Conservation (phyloP, 2,113 vertebrate species). For the Chionodraco myersi region DNA sequence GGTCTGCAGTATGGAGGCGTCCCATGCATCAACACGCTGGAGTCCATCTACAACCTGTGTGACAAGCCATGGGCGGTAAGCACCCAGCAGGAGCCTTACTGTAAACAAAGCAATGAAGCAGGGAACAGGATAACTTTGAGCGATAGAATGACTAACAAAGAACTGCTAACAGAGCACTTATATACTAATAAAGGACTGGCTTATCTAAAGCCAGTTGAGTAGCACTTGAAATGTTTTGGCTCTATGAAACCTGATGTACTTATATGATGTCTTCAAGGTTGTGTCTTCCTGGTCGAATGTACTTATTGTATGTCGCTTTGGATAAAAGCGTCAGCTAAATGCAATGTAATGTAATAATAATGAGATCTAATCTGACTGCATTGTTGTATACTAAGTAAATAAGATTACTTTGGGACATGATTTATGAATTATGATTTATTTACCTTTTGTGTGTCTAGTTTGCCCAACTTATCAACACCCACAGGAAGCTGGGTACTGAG, state of each 20-base stretch:
- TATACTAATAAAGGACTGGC: too few relatives aligned
- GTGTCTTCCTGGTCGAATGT: too few relatives aligned
- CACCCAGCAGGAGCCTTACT: slow-evolving; percentile 9
- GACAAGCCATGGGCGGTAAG: slow-evolving; percentile 97
- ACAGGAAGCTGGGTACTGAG: slow-evolving; percentile 90
- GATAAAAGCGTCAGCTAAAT: too few relatives aligned
- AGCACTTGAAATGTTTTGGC: too few relatives aligned
- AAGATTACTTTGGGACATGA: neutral
- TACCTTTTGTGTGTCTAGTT: slow-evolving; percentile 86
- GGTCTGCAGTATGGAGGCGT: slow-evolving; percentile 94
- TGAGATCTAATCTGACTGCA: neutral
- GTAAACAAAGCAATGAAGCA: neutral
- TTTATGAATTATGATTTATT: neutral
- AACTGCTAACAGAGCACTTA: too few relatives aligned
- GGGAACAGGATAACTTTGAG: neutral
- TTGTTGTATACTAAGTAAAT: too few relatives aligned
- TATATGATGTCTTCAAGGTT: too few relatives aligned
- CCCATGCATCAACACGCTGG: slow-evolving; percentile 91
- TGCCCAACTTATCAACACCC: slow-evolving; percentile 93
- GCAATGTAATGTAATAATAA: neutral
- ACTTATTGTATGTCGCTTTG: too few relatives aligned
- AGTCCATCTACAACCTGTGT: slow-evolving; percentile 96
- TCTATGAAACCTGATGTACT: too few relatives aligned
- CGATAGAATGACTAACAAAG: too few relatives aligned
- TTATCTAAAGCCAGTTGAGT: too few relatives aligned